A percentile compares a stretch with the other conserved stretches of the same genome.
Evolutionary conservation across 2,888 invertebrate genomes (phyloP).

Genomic region (Acrobasis consociella): DNA sequence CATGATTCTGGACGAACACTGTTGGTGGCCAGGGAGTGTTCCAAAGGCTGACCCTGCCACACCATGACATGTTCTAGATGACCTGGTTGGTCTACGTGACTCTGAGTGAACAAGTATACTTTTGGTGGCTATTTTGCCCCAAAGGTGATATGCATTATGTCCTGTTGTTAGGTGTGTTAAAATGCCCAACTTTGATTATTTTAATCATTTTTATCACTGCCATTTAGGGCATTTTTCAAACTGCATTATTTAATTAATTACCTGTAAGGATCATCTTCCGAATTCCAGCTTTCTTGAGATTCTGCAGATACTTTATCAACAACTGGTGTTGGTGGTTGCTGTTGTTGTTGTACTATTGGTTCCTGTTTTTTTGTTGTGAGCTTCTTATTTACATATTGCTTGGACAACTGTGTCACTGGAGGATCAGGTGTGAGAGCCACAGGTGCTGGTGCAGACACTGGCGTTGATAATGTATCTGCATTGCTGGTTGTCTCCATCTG

Average conservation of each 20-base stretch:
- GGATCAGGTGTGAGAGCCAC: constrained; percentile 55
- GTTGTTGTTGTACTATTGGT: constrained; percentile 32
- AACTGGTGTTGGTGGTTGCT: constrained; percentile 35
- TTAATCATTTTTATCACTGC: too few species aligned
- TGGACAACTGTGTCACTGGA: constrained; percentile 55
- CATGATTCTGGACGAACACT: too few species aligned
- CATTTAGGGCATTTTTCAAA: too few species aligned
- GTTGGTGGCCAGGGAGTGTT: too few species aligned
- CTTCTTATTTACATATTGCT: constrained; percentile 69
- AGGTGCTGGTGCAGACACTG: constrained; percentile 40
- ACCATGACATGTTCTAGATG: too few species aligned
- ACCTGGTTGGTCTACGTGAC: too few species aligned
- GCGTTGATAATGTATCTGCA: constrained; percentile 41
- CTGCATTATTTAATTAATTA: constrained; percentile 45
- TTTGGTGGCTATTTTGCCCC: too few species aligned
- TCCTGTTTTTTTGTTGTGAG: constrained; percentile 58
- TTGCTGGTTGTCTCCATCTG: constrained; percentile 57
- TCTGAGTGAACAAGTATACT: too few species aligned
- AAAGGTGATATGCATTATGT: too few species aligned
- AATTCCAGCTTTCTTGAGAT: constrained; percentile 87
- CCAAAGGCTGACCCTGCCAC: too few species aligned
- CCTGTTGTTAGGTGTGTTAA: too few species aligned
- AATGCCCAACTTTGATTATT: too few species aligned
- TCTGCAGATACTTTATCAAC: constrained; percentile 75
- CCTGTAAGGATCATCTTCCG: constrained; percentile 96